Conservation (phyloP, 2,888 invertebrate species). For the Choreutis nemorana region DNA sequence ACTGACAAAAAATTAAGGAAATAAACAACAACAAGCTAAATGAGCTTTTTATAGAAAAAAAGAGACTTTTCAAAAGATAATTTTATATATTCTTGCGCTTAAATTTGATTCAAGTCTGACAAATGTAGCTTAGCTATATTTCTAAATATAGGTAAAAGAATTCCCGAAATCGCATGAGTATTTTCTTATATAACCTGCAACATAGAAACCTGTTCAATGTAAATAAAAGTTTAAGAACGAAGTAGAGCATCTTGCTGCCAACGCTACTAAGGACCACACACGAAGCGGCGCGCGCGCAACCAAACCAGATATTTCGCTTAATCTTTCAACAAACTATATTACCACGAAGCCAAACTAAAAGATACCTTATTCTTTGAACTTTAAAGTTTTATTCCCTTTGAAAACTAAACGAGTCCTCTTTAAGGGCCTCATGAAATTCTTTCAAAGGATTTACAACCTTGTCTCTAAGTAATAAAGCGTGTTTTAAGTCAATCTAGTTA, state of each 20-base stretch:
- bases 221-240: no score
- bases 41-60: no score
- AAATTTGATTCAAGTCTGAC: background rate
- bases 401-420: conserved; percentile 6
- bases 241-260: conserved; percentile 15
- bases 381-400: no score
- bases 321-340: conserved; percentile 10
- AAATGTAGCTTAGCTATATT: background rate
- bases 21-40: no score
- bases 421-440: conserved; percentile 4
- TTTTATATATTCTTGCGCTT: background rate
- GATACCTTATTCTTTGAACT: no score
- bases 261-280: conserved; percentile 18
- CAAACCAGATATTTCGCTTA: conserved; percentile 16
- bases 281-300: conserved; percentile 15
- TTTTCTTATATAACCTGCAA: no score
- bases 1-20: no score
- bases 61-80: background rate
- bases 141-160: conserved; percentile 2
- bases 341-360: no score
- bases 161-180: background rate
- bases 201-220: no score
- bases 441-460: conserved; percentile 5
- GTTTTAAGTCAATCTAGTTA: background rate
- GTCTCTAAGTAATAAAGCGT: background rate